These are phyloP conservation scores for Peromyscus eremicus DNA, from an alignment of 2,797 vertebrate genomes.

Conservation along the genomic window DNA sequence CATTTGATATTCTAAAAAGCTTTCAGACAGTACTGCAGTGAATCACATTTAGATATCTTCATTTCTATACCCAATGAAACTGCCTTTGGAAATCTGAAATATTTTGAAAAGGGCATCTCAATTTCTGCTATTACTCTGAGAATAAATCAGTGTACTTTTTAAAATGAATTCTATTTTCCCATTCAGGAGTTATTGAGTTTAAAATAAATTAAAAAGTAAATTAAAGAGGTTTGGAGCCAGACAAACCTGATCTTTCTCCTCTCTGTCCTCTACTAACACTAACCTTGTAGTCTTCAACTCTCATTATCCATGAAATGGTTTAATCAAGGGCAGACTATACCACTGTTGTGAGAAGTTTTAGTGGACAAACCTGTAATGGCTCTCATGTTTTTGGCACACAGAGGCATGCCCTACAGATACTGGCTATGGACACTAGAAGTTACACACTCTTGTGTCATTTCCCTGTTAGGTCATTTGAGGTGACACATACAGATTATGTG, in stretches of 20 bases:
- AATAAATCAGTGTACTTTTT: conserved; percentile 22
- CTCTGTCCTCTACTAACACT: neutral
- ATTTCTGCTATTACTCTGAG: neutral
- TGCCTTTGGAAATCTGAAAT: neutral
- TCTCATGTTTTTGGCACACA: neutral
- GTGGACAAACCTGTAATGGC: neutral
- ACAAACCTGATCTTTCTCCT: neutral
- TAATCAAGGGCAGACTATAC: no score
- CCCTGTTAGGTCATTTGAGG: neutral
- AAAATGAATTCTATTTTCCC: neutral
- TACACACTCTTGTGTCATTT: neutral
- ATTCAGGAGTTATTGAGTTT: conserved; percentile 33
- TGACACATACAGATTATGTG: neutral
- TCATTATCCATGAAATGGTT: neutral
- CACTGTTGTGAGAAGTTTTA: neutral
- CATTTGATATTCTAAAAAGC: neutral
- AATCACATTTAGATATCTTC: neutral
- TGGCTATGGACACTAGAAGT: neutral
- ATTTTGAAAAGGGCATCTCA: neutral
- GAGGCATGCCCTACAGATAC: no score
- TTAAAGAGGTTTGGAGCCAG: neutral
- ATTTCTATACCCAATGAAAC: neutral
- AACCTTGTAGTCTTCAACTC: neutral
- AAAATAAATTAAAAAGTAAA: neutral
- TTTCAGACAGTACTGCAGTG: neutral